Evolutionary conservation across 53 echinoderm and acorn worm species (phyloP).

Genomic region (Patiria pectinifera): DNA sequence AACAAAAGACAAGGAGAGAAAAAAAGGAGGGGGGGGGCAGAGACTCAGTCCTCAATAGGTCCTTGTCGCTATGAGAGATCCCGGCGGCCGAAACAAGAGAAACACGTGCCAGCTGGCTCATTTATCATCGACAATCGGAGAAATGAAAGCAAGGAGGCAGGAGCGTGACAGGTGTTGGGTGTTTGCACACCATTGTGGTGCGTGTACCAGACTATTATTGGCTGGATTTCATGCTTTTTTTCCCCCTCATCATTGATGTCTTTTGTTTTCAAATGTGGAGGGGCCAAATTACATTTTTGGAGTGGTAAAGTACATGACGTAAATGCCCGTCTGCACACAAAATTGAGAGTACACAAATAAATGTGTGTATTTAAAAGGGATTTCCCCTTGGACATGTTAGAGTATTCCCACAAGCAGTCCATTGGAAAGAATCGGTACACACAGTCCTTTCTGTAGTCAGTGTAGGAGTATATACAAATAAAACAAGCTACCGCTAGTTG

Average conservation of each 20-base stretch:
- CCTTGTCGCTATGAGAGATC: not conserved
- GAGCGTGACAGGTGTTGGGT: conserved; percentile 45
- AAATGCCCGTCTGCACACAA: not conserved
- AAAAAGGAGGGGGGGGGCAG: no score
- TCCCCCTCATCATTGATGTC: not conserved
- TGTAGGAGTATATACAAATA: no score
- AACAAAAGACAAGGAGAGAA: conserved; percentile 8
- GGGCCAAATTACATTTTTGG: conserved; percentile 22
- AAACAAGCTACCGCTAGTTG: no score
- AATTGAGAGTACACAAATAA: not conserved
- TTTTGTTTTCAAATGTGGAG: not conserved
- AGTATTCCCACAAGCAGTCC: no score
- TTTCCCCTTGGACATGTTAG: no score
- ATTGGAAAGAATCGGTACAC: no score
- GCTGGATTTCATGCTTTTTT: not conserved
- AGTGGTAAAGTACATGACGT: conserved; percentile 23
- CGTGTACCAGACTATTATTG: conserved; percentile 38
- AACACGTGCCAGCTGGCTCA: conserved; percentile 33
- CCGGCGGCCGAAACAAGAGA: not conserved
- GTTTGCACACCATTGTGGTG: conserved; percentile 44
- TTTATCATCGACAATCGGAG: not conserved
- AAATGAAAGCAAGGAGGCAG: conserved; percentile 19
- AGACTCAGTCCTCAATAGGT: conserved; percentile 2
- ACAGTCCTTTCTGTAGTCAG: no score
- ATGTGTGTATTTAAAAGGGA: not conserved